Base-by-base conservation (phyloP, 64 coral and sea anemone genomes). In the Pocillopora damicornis region DNA sequence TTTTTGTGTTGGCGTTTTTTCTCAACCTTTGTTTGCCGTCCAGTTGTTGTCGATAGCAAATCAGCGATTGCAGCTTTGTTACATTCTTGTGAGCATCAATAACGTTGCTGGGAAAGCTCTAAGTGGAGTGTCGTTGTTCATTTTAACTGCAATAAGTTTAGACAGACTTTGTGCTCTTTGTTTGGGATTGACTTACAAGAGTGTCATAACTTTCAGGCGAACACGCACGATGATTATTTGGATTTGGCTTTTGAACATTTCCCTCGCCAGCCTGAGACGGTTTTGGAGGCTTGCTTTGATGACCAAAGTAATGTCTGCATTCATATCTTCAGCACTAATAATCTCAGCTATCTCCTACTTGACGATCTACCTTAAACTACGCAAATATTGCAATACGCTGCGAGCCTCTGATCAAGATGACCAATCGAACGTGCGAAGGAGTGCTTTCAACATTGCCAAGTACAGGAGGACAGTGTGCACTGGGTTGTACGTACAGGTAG, bases 91-190 rank as follows among this genome's bases (percentile, higher is more conserved):
- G 1, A 51, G 37, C 17, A 51, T 77, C 9, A 77, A 57, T 18
- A 18, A 77, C 10, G 15, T 77, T 17, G 6, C 17, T 56, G 75
- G 15, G 4, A 35, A 14, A 18, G 56, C 4, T 18, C 18, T 77
- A 5, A 16, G 12, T 7, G 75, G 37, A 51, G 75, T 77, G 4
- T 57, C 75, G 10, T 58, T 77, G 75, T 18, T 38, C 15, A 77
- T 42, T 10, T 45, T 77, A 22, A 77, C 38, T 77, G 77, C 77
- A 79, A 79, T 79, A 59, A 79, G 77, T n/a, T 20, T 79, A 9
- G 77, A 79, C 77, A 79, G 77, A 60, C 77, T 79, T 15, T 58
- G 59, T n/a, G 77, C 77, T 25, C 57, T 79, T 20, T 79, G 56
- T 3, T 15, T 79, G 18, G 23, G 58, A 30, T 23, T 79, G 57